These are phyloP conservation scores for Camelus bactrianus DNA, from an alignment of 2,113 vertebrate species.

Conservation along the genomic window DNA sequence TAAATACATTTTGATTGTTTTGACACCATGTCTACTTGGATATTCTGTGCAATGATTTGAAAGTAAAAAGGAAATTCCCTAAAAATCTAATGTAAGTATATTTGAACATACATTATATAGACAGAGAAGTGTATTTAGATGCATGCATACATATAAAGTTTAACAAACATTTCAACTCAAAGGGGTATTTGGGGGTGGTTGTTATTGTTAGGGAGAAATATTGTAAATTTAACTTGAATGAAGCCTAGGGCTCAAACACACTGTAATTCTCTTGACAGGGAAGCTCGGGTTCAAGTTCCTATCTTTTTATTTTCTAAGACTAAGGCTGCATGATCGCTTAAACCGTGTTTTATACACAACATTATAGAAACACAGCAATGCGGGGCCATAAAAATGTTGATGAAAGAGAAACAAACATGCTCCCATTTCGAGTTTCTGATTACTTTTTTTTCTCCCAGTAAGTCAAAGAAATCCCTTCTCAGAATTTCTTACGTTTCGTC, in stretches of 20 bases:
- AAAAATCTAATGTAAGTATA: slow-evolving; percentile 63
- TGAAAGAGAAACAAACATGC: slow-evolving; percentile 77
- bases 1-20: slow-evolving; percentile 88
- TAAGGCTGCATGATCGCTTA: slow-evolving; percentile 81
- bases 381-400: slow-evolving; percentile 84
- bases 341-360: slow-evolving; percentile 85
- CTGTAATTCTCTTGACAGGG: slow-evolving; percentile 86
- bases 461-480: slow-evolving; percentile 76
- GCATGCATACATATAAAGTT: slow-evolving; percentile 82
- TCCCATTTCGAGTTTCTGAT: slow-evolving; percentile 80
- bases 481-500: slow-evolving; percentile 83
- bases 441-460: slow-evolving; percentile 79
- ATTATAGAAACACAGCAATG: slow-evolving; percentile 83
- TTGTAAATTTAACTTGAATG: slow-evolving; percentile 85
- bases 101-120: background rate
- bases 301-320: slow-evolving; percentile 86
- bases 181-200: slow-evolving; percentile 81
- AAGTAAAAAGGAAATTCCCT: slow-evolving; percentile 85
- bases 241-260: slow-evolving; percentile 84
- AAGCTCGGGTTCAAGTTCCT: slow-evolving; percentile 87
- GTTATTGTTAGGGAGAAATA: slow-evolving; percentile 76
- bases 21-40: slow-evolving; percentile 84
- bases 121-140: slow-evolving; percentile 65
- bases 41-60: slow-evolving; percentile 84
- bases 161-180: slow-evolving; percentile 85